Conservation (phyloP, 1,140 invertebrate genomes). For the Zelostemma sp. region DNA sequence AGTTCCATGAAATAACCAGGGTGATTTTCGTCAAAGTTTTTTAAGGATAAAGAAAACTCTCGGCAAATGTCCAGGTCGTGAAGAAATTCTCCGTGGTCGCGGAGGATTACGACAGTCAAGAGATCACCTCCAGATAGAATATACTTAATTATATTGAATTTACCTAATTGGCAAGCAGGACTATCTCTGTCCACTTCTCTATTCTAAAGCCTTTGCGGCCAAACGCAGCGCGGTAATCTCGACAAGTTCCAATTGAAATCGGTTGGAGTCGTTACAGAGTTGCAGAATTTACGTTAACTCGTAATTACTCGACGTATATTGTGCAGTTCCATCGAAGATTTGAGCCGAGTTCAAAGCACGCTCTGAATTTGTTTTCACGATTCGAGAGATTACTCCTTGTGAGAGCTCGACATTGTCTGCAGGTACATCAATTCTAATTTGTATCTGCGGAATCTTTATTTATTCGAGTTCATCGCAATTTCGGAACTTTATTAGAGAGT, state of each 20-base stretch:
- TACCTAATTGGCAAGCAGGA: constrained; percentile 52
- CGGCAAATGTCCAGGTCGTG: too few relatives aligned
- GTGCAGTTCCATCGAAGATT: constrained; percentile 15
- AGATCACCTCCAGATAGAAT: constrained; percentile 45
- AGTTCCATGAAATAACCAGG: too few relatives aligned
- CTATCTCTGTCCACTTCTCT: constrained; percentile 46
- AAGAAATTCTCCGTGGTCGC: background rate
- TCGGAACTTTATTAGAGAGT: too few relatives aligned
- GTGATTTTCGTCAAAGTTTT: too few relatives aligned
- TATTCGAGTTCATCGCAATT: too few relatives aligned
- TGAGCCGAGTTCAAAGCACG: constrained; percentile 2
- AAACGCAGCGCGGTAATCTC: constrained; percentile 15
- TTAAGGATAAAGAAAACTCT: too few relatives aligned
- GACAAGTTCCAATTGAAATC: constrained; percentile 49
- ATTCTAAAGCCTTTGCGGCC: constrained; percentile 18
- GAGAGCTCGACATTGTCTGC: background rate
- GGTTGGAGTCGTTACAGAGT: constrained; percentile 6
- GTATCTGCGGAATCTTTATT: too few relatives aligned
- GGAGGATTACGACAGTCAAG: constrained; percentile 13
- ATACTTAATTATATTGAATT: constrained; percentile 57
- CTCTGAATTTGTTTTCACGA: constrained; percentile 13
- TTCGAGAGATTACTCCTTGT: constrained; percentile 5
- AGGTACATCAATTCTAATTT: too few relatives aligned
- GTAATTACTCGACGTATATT: constrained; percentile 34
- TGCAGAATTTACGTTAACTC: constrained; percentile 29